Conservation (phyloP, 2,888 invertebrate species). For the Conchocele bisecta region DNA sequence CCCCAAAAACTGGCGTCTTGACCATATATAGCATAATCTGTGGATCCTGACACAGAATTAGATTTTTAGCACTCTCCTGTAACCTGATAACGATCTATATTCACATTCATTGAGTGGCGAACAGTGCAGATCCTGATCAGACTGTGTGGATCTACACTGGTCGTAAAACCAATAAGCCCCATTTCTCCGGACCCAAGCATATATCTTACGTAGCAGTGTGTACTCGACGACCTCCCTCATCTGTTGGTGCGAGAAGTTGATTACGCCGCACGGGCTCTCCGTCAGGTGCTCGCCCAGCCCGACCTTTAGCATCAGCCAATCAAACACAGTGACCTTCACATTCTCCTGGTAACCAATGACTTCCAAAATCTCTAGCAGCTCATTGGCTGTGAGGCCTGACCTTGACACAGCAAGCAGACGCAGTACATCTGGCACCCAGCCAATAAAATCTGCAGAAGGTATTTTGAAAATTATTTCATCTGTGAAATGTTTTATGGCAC, state of each 20-base stretch:
- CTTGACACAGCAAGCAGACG: conserved; percentile 78
- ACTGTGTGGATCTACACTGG: too few species aligned
- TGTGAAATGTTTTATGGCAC: too few species aligned
- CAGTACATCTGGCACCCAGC: conserved; percentile 81
- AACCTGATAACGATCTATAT: too few species aligned
- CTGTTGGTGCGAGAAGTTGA: conserved; percentile 76
- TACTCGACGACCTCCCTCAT: conserved; percentile 74
- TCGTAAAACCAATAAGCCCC: too few species aligned
- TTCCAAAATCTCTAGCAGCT: conserved; percentile 73
- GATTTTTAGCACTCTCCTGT: too few species aligned
- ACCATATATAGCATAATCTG: too few species aligned
- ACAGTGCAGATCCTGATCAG: too few species aligned
- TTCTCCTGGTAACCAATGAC: conserved; percentile 76
- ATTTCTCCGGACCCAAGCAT: too few species aligned
- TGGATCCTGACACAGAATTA: too few species aligned
- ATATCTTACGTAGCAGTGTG: conserved; percentile 75
- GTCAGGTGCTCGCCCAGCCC: conserved; percentile 68
- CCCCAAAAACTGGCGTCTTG: too few species aligned
- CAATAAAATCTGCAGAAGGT: conserved; percentile 69
- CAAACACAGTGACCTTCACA: conserved; percentile 71
- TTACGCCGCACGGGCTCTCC: conserved; percentile 73
- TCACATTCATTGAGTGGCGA: too few species aligned
- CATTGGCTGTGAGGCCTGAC: conserved; percentile 75
- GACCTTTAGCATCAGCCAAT: conserved; percentile 77
- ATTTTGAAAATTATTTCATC: background rate